A percentile compares a stretch with the other conserved stretches of the same genome.
Evolutionary conservation across 2,113 vertebrate species (phyloP).

Genomic region (Cyprinus carpio): DNA sequence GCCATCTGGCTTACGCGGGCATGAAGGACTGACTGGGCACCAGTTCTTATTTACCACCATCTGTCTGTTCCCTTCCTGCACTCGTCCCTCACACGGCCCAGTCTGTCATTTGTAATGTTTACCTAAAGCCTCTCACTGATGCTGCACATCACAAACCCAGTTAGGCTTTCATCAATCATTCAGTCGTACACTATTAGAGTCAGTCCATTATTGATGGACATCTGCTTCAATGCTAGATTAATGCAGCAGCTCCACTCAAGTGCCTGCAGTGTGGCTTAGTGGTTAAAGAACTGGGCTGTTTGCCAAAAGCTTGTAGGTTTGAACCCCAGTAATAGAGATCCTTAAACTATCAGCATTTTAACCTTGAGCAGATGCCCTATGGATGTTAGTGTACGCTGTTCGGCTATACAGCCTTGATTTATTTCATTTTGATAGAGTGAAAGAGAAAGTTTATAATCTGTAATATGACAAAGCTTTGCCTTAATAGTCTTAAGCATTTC

Average conservation of each 20-base stretch:
- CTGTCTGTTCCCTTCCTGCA: constrained; percentile 29
- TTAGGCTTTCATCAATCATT: constrained; percentile 26
- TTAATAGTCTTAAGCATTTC: not conserved
- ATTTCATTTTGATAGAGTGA: not conserved
- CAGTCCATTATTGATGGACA: constrained; percentile 37
- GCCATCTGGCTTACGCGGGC: constrained; percentile 66
- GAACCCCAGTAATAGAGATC: not conserved
- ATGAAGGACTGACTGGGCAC: constrained; percentile 52
- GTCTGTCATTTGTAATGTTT: constrained; percentile 7
- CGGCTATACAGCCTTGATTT: no score
- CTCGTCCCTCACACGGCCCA: not conserved
- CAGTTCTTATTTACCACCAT: constrained; percentile 64
- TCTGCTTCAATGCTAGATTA: not conserved
- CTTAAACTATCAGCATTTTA: not conserved
- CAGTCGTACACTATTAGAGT: constrained; percentile 16
- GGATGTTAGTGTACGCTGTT: no score
- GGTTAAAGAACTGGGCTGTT: not conserved
- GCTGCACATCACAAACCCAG: constrained; percentile 8
- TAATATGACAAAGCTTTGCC: not conserved
- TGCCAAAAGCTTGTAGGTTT: not conserved
- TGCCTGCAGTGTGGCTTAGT: not conserved
- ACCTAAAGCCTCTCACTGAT: constrained; percentile 7
- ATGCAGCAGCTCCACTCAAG: not conserved
- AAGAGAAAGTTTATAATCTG: not conserved
- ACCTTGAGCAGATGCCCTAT: no score